These are phyloP conservation scores for Bathynomus jamesi DNA, from an alignment of 1,140 invertebrate genomes.

Conservation along the genomic window DNA sequence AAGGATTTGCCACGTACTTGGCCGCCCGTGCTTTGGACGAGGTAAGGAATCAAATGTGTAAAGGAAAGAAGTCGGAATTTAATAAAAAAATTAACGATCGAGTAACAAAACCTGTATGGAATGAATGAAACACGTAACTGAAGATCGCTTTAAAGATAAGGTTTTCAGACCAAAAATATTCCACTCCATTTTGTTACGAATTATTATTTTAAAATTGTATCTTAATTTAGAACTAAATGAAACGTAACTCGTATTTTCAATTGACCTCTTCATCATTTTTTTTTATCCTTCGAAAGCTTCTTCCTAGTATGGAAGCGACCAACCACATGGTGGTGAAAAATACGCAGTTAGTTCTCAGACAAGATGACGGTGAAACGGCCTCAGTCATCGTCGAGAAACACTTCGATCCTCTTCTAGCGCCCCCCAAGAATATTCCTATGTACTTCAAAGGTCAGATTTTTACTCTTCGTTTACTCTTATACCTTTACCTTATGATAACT, in stretches of 20 bases:
- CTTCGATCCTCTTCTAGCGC: background rate
- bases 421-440: background rate
- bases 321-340: background rate
- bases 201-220: background rate
- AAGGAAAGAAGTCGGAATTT: background rate
- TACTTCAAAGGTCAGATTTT: background rate
- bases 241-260: background rate
- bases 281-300: background rate
- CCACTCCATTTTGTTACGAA: background rate
- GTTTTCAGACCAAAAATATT: background rate
- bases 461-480: too few species aligned
- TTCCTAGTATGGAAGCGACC: background rate
- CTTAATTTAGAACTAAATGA: background rate
- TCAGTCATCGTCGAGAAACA: background rate
- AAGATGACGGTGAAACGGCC: background rate
- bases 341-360: background rate
- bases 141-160: too few species aligned
- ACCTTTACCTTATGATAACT: background rate
- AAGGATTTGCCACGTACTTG: constrained; percentile 40
- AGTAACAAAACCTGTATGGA: too few species aligned
- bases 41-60: background rate
- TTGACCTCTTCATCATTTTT: background rate
- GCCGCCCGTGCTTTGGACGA: constrained; percentile 38
- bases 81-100: background rate
- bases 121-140: too few species aligned